Conservation (phyloP, 2,888 invertebrate species). For the Chrysolina americana region DNA sequence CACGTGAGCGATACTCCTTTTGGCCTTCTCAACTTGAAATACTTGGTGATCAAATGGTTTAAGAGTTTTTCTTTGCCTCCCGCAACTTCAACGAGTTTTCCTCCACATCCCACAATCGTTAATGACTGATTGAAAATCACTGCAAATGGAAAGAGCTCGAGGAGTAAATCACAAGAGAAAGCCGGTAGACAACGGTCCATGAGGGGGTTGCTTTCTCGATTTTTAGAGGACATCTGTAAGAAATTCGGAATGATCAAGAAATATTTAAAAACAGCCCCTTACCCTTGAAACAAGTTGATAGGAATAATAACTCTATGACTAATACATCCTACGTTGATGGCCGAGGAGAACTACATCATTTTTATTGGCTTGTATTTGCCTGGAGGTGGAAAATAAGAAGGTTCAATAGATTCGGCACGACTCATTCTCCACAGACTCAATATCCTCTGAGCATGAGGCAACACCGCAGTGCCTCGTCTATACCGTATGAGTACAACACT, state of each 20-base stretch:
- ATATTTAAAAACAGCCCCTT: too few species aligned
- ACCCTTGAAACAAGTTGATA: too few species aligned
- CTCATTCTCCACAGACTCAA: too few species aligned
- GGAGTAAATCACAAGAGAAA: constrained; percentile 80
- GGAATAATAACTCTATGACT: too few species aligned
- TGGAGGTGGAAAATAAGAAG: too few species aligned
- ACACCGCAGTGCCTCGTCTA: too few species aligned
- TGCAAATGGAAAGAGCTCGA: constrained; percentile 91
- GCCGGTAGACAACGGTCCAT: constrained; percentile 70
- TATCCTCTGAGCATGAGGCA: too few species aligned
- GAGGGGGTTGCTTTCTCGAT: constrained; percentile 60
- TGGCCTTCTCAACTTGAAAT: constrained; percentile 85
- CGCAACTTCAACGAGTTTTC: constrained; percentile 81
- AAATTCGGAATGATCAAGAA: neutral
- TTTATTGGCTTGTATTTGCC: too few species aligned
- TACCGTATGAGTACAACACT: too few species aligned
- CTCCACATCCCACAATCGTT: constrained; percentile 84
- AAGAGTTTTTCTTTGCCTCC: constrained; percentile 73
- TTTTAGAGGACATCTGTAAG: constrained; percentile 61
- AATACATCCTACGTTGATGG: too few species aligned
- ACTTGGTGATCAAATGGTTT: constrained; percentile 78
- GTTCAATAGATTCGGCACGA: too few species aligned
- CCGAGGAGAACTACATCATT: too few species aligned
- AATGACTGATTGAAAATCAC: constrained; percentile 84
- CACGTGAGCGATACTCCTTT: constrained; percentile 86